Evolutionary conservation across 2,888 invertebrate species (phyloP).

Genomic region (Platycnemis pennipes): DNA sequence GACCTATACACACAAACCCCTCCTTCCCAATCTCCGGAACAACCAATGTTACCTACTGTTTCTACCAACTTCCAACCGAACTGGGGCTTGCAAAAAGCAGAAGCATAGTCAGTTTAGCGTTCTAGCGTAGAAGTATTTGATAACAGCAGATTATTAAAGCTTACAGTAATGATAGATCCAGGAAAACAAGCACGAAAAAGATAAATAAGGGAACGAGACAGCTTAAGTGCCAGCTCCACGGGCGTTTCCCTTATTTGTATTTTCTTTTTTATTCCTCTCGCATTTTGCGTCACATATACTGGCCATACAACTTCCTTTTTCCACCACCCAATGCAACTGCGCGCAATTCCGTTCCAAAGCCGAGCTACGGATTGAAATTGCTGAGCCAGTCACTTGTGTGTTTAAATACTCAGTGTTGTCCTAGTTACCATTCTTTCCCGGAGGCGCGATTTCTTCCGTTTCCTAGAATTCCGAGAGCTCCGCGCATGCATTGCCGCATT

Average conservation of each 20-base stretch:
- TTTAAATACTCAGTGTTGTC: background rate
- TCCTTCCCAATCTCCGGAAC: background rate
- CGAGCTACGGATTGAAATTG: background rate
- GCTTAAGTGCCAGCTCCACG: background rate
- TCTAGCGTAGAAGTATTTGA: background rate
- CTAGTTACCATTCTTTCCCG: background rate
- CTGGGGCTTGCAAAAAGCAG: background rate
- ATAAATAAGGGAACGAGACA: background rate
- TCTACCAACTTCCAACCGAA: background rate
- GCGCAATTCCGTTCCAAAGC: background rate
- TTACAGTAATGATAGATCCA: background rate
- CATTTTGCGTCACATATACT: background rate
- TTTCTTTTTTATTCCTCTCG: background rate
- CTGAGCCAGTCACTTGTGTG: background rate
- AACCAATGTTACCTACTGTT: background rate
- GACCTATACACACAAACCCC: background rate
- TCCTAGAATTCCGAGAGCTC: background rate
- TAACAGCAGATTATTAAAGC: background rate
- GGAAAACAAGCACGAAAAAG: background rate
- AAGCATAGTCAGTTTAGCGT: background rate
- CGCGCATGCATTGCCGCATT: background rate
- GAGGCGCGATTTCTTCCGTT: background rate
- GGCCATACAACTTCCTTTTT: background rate
- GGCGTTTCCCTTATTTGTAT: background rate
- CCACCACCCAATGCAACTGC: background rate